phyloP scores from a whole-genome alignment of 1,140 invertebrate genomes.

The Propsilocerus akamusi region DNA sequence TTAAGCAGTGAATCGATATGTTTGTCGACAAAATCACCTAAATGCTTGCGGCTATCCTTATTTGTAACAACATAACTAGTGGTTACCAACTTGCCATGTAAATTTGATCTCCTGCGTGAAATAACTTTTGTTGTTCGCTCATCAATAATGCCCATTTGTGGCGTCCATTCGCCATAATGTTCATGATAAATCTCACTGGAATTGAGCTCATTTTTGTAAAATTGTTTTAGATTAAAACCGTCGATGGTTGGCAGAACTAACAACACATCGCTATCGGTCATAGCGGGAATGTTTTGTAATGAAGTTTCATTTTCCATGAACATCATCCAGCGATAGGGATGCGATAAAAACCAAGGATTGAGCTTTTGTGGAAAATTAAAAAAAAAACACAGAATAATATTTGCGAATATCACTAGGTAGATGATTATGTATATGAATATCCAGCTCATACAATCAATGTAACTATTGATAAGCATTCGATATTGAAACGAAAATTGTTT shows the following conservation, averaged over 20 bases:
- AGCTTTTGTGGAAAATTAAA: no score
- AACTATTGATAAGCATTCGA: no score
- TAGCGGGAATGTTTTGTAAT: neutral
- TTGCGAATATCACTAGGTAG: no score
- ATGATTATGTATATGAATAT: no score
- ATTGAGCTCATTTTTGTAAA: neutral
- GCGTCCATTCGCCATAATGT: neutral
- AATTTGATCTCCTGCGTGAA: neutral
- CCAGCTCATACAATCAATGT: no score
- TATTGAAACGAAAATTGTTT: neutral
- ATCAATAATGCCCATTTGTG: neutral
- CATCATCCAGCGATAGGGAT: neutral
- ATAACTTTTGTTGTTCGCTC: neutral
- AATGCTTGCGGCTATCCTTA: neutral
- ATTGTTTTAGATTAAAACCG: neutral
- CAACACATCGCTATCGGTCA: neutral
- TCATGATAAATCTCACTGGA: neutral
- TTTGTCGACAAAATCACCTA: neutral
- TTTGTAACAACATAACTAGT: neutral
- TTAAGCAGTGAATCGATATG: constrained; percentile 8
- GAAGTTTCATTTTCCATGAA: neutral
- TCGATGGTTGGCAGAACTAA: neutral
- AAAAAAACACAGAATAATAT: no score
- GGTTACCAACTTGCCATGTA: neutral
- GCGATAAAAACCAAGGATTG: neutral